Evolutionary conservation across 2,888 invertebrate species (phyloP).

Genomic region (Agriotes lineatus): DNA sequence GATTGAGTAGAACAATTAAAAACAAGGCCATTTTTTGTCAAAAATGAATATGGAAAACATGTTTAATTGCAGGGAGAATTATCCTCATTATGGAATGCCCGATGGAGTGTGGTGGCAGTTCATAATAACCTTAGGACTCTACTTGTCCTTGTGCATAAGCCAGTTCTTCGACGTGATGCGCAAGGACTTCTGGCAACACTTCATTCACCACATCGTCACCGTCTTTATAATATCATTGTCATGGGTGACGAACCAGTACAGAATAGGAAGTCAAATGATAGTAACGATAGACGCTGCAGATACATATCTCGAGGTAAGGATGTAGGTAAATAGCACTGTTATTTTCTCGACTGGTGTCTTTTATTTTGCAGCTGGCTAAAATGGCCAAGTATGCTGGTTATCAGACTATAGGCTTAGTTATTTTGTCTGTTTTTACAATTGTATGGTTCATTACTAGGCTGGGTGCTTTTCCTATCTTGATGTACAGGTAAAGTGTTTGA

Average conservation of each 20-base stretch:
- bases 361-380: constrained; percentile 83
- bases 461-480: constrained; percentile 91
- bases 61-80: constrained; percentile 62
- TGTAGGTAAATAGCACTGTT: too few relatives aligned
- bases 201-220: constrained; percentile 96
- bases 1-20: too few relatives aligned
- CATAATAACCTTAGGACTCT: constrained; percentile 94
- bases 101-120: constrained; percentile 96
- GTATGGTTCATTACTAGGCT: constrained; percentile 93
- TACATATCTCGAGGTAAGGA: constrained; percentile 87
- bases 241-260: constrained; percentile 94
- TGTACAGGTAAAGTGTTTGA: constrained; percentile 74
- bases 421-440: constrained; percentile 90
- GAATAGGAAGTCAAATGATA: constrained; percentile 91
- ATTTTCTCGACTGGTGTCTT: not conserved
- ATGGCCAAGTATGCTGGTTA: constrained; percentile 93
- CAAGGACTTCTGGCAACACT: constrained; percentile 99
- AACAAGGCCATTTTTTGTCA: too few relatives aligned
- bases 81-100: constrained; percentile 79
- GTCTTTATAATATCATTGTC: constrained; percentile 91
- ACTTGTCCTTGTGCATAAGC: constrained; percentile 93
- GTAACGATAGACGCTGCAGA: constrained; percentile 91
- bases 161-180: constrained; percentile 95
- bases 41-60: too few relatives aligned
- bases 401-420: constrained; percentile 86